Base-by-base conservation (phyloP, 2,797 vertebrate species). In the Kryptolebias ocellatus region DNA sequence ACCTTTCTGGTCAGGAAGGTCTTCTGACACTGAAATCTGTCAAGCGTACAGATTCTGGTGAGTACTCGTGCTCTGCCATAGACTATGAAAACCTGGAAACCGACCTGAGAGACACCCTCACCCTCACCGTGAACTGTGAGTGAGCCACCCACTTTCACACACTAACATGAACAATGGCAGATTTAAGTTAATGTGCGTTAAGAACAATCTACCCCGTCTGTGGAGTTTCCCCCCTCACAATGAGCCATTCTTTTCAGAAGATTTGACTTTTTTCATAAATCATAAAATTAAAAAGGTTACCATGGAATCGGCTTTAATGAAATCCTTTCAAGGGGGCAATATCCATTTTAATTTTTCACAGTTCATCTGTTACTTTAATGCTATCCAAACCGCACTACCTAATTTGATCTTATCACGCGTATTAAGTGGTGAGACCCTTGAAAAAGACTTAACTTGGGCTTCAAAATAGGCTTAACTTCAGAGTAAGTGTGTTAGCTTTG, bases 81-180 rank as follows among this genome's bases (percentile, higher is more conserved):
- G 94, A 96, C 66, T 94, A 83, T 0, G 94, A 96, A 0, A 87
- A 88, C 0, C n/a, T 90, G 0, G 85, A 91, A 0, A 80, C 84
- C 0, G 83, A 92, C 2, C 89, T 95, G 28, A 80, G 9, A 15
- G 83, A 81, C 53, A 74, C 44, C 0, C 70, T 93, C 64, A 52
- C 0, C 46, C 83, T 96, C n/a, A 16, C 0, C 0, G 92, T 96
- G 53, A 67, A 94, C 71, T 95, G 95, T 96, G 85, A 95, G 95
- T 85, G 14, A 61, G 5, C 29, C 45, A 61, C 28, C 70, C 14
- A 60, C 17, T 12, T 17, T 29, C 52, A 53, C 54, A 55, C 58
- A 64, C 15, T 47, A 11, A 46, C 37, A 53, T 34, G 29, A 51
- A 54, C 20, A 24, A 17, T 4, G 29, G n/a, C 66, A 73, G 37